Base-by-base conservation (phyloP, 2,113 vertebrate genomes). In the Vidua macroura region DNA sequence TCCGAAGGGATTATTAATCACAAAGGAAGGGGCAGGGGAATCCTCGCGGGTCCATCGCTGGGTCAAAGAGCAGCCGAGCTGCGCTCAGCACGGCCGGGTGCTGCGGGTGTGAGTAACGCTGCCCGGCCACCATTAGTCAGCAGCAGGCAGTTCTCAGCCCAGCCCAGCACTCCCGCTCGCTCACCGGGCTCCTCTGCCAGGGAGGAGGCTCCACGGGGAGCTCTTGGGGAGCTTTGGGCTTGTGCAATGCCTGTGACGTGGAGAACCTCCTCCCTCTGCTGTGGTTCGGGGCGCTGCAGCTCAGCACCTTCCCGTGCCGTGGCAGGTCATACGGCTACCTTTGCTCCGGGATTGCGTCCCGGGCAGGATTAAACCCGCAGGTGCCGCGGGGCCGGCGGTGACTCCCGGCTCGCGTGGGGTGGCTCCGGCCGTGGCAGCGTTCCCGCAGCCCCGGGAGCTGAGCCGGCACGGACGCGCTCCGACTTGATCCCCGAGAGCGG, bases 271-370 rank as follows among this genome's bases (percentile, higher is more conserved):
- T 85, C 46, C 52, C 56, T 59, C 2, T 2, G 35, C 78, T 52
- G 5, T 3, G 28, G 5, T 23, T 37, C 0, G 2, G 24, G 30
- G 18, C 64, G 1, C 17, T 2, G 5, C 39, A 1, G 1, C 81
- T 49, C 77, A 14, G 62, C 52, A 2, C 79, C 46, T 19, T 7
- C 2, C 74, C 3, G 12, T 15, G 53, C 68, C 3, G 0, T 1
- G 25, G n/a, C 63, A 13, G 27, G 1, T 44, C 11, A 1, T 31
- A 0, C 1, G 2, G 66, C 53, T 2, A 0, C 86, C 37, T 85
- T 22, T 14, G 83, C 82, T 1, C 37, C 0, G 3, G 12, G 23
- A 9, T 48, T 11, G 1, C 11, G 22, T 2, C 3, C 0, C 0
- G 66, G 46, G 75, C 70, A 20, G 51, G 5, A 10, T 8, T 11